Evolutionary conservation across 2,888 invertebrate genomes (phyloP), one percentile per base, ranked within the genome.

Genomic region (Plusia festucae): DNA sequence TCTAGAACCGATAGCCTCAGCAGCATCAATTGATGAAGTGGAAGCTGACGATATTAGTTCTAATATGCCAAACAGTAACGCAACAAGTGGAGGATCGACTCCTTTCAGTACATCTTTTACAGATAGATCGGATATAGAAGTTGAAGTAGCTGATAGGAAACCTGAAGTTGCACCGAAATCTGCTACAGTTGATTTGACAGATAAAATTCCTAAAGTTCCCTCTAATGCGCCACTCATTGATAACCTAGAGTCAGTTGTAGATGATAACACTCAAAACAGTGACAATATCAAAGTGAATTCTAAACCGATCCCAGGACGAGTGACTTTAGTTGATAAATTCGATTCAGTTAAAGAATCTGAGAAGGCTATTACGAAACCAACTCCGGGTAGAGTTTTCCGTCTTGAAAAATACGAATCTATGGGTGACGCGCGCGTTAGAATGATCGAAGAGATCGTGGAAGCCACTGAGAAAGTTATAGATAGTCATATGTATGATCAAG

Each of bases 1-100:
- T 2, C 7, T n/a, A 6, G n/a, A n/a, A 1, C 40, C 40, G 0
- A n/a, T 6, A n/a, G 3, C n/a, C 9, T 7, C 8, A n/a, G 40
- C n/a, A n/a, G 11, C 40, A 15, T 6, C 15, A n/a, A 62, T 80
- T 1, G 70, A 78, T 8, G 52, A 61, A 49, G 9, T 70, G 30
- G 54, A 70, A 49, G 58, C 76, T n/a, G 16, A 44, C 11, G 54
- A 65, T 11, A 40, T 34, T 15, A 61, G 15, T 32, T 15, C 51
- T 20, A 32, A 16, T 13, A 55, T 46, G 15, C 8, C 49, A 9
- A 57, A 58, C 30, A 20, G 20, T 24, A 22, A 52, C 13, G 15
- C 20, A 15, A 20, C 22, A n/a, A 49, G 46, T 18, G 46, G 20
- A 20, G 18, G 18, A 3, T 49, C 46, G 46, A 20, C 20, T 0